Evolutionary conservation across 2,113 vertebrate species (phyloP).

Genomic region (Hypocryptadius cinnamomeus): DNA sequence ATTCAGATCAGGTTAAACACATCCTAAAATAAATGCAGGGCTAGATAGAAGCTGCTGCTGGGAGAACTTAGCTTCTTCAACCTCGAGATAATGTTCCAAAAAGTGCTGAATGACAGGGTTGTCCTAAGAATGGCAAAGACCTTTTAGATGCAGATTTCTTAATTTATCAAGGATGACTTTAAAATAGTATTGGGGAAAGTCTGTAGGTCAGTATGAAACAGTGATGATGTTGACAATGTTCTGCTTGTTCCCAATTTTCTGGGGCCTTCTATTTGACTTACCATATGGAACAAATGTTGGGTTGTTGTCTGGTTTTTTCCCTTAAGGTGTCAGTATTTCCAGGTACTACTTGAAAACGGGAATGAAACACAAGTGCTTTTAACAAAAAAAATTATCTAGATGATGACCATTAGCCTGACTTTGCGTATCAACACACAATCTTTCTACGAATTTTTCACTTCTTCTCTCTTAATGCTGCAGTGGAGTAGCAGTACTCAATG

Average conservation of each 20-base stretch:
- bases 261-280: not conserved
- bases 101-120: not conserved
- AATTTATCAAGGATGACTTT: not conserved
- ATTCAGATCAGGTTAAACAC: not conserved
- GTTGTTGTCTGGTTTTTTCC: not conserved
- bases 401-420: not conserved
- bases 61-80: not conserved
- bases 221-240: not conserved
- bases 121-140: not conserved
- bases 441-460: not conserved
- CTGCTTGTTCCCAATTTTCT: not conserved
- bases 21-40: not conserved
- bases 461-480: not conserved
- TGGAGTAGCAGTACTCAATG: not conserved
- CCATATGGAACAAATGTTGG: not conserved
- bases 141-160: not conserved
- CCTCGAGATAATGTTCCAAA: not conserved
- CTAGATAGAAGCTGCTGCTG: not conserved
- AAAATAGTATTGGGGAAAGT: not conserved
- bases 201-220: not conserved
- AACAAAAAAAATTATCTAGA: not conserved
- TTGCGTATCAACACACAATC: not conserved
- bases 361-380: not conserved
- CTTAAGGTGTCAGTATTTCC: not conserved
- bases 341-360: not conserved